Percentiles rank a stretch among this genome's conserved stretches.
phyloP scores from a whole-genome alignment of 2,888 invertebrate genomes.

The Agonopterix arenella region DNA sequence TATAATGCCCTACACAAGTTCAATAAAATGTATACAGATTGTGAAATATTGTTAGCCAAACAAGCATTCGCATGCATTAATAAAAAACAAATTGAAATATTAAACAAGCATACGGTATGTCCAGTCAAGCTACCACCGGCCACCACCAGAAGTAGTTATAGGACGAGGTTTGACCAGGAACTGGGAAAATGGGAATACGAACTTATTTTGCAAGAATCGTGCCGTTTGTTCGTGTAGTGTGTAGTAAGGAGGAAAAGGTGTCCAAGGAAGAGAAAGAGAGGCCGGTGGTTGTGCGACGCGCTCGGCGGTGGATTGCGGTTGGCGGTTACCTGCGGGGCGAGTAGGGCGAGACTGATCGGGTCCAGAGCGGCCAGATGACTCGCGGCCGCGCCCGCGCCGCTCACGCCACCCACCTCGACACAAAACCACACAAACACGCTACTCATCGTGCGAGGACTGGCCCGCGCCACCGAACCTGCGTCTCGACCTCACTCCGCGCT shows the following conservation, averaged over 20 bases:
- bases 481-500: constrained; percentile 47
- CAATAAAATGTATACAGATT: constrained; percentile 3
- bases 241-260: constrained; percentile 1
- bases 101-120: constrained; percentile 59
- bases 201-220: constrained; percentile 8
- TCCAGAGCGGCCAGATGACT: constrained; percentile 76
- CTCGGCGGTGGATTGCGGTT: constrained; percentile 19
- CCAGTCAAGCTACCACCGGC: constrained; percentile 62
- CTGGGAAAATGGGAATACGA: constrained; percentile 15
- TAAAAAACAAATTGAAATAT: constrained; percentile 42
- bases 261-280: constrained; percentile 12
- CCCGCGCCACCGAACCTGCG: constrained; percentile 28
- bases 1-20: constrained; percentile 3
- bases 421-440: constrained; percentile 76
- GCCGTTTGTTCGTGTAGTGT: constrained; percentile 5
- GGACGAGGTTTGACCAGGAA: constrained; percentile 28
- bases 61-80: constrained; percentile 56
- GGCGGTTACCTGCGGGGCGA: constrained; percentile 71
- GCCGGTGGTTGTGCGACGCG: constrained; percentile 41
- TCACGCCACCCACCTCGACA: constrained; percentile 79
- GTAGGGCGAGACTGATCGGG: constrained; percentile 74
- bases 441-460: constrained; percentile 64
- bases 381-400: constrained; percentile 73
- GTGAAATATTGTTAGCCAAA: constrained; percentile 37
- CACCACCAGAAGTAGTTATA: constrained; percentile 49